A percentile compares a stretch with the other conserved stretches of the same genome.
These are phyloP conservation scores for Azorinus chamasolen DNA, from an alignment of 2,888 invertebrate genomes.

Conservation along the genomic window DNA sequence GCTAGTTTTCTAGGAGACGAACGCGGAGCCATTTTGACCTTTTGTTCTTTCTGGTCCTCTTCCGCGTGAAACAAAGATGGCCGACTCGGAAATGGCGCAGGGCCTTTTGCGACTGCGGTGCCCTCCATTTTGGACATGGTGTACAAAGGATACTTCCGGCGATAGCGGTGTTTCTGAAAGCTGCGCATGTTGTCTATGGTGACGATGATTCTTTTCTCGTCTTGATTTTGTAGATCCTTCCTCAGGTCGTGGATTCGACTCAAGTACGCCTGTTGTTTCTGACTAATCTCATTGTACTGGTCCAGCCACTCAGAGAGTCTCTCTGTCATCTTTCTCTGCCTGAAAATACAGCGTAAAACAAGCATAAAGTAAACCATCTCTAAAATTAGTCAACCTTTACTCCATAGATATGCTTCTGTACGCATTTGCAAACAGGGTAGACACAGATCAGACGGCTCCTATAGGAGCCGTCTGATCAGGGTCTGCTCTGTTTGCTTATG, in stretches of 20 bases:
- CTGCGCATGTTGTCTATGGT: slow-evolving; percentile 62
- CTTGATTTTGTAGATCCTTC: slow-evolving; percentile 59
- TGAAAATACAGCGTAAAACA: slow-evolving; percentile 31
- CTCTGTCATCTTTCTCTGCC: slow-evolving; percentile 60
- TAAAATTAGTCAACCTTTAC: no score
- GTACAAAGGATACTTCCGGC: slow-evolving; percentile 55
- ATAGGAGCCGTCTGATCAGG: no score
- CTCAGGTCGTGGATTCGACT: slow-evolving; percentile 69
- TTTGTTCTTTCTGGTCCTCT: slow-evolving; percentile 24
- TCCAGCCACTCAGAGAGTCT: slow-evolving; percentile 71
- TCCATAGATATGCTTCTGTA: no score
- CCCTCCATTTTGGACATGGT: slow-evolving; percentile 59
- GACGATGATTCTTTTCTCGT: slow-evolving; percentile 61
- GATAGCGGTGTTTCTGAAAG: slow-evolving; percentile 32
- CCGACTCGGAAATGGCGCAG: slow-evolving; percentile 66
- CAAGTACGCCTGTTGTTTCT: slow-evolving; percentile 71
- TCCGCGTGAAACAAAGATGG: slow-evolving; percentile 57
- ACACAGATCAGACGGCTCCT: no score
- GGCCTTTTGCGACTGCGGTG: slow-evolving; percentile 50
- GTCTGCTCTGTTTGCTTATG: no score
- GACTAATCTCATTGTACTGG: slow-evolving; percentile 71
- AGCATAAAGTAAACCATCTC: not conserved
- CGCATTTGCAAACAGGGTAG: no score
- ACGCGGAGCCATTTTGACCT: slow-evolving; percentile 58
- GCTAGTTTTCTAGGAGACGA: slow-evolving; percentile 64